These are phyloP conservation scores for Agrypnia vestita DNA, from an alignment of 1,140 invertebrate genomes.

Conservation along the genomic window DNA sequence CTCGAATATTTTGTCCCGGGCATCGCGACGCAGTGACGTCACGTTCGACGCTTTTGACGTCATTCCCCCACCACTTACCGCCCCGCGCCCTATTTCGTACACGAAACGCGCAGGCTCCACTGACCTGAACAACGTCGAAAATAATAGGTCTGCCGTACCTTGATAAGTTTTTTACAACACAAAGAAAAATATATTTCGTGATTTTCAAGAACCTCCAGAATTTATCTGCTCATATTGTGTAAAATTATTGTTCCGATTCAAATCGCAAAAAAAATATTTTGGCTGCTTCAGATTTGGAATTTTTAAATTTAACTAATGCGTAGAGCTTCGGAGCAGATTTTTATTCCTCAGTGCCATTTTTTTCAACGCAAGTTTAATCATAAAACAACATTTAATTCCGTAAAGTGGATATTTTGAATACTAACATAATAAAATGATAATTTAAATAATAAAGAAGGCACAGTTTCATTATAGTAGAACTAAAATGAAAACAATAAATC, in stretches of 20 bases:
- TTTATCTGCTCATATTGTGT: background rate
- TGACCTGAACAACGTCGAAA: slow-evolving; percentile 43
- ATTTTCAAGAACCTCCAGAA: background rate
- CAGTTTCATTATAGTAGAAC: too few relatives aligned
- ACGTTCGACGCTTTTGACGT: slow-evolving; percentile 50
- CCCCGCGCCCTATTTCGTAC: slow-evolving; percentile 4
- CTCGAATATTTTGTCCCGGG: slow-evolving; percentile 22
- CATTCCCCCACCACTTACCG: slow-evolving; percentile 1
- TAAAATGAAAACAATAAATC: too few relatives aligned
- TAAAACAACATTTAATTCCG: too few relatives aligned
- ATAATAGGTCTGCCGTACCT: slow-evolving; percentile 34
- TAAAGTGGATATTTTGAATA: too few relatives aligned
- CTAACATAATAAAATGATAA: too few relatives aligned
- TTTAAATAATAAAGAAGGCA: too few relatives aligned
- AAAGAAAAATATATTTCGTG: background rate
- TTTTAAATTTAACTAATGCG: too few relatives aligned
- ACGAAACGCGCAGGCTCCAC: slow-evolving; percentile 36
- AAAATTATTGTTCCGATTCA: too few relatives aligned
- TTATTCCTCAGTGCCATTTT: too few relatives aligned
- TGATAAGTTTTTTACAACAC: background rate
- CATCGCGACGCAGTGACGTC: slow-evolving; percentile 37
- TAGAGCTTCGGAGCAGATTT: too few relatives aligned
- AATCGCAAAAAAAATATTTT: background rate
- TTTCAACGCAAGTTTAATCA: too few relatives aligned
- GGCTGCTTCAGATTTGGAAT: too few relatives aligned